Conservation (phyloP, 1,140 invertebrate genomes). For the Apis laboriosa region DNA sequence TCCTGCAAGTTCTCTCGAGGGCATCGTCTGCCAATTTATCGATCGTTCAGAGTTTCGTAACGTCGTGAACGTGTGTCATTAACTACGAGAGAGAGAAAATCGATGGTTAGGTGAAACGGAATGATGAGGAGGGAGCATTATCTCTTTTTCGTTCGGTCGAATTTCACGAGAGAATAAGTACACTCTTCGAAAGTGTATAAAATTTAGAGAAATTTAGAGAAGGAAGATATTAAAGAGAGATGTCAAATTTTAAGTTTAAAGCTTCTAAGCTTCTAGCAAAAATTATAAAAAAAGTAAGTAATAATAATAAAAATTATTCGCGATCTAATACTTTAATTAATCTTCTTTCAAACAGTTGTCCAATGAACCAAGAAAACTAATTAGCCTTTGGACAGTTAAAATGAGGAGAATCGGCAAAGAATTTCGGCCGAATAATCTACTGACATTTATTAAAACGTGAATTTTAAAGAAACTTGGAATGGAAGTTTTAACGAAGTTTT, state of each 20-base stretch:
- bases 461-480: background rate
- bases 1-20: background rate
- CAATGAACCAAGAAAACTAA: background rate
- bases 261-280: background rate
- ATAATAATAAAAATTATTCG: background rate
- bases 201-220: too few relatives aligned
- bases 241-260: too few relatives aligned
- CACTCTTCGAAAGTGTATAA: background rate
- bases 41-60: background rate
- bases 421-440: background rate
- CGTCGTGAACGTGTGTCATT: background rate
- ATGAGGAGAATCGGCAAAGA: background rate
- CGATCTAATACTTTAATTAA: background rate
- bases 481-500: too few relatives aligned
- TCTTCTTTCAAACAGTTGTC: background rate
- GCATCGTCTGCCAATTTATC: slow-evolving; percentile 5
- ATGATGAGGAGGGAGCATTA: background rate
- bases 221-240: too few relatives aligned
- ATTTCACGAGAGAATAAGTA: background rate
- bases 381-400: background rate
- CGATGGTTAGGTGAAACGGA: background rate
- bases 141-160: background rate
- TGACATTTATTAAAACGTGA: background rate
- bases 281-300: background rate
- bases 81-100: background rate